Evolutionary conservation across 37 sponge, comb jelly and placozoan species (phyloP).

Genomic region (Cliona cf. orientalis): DNA sequence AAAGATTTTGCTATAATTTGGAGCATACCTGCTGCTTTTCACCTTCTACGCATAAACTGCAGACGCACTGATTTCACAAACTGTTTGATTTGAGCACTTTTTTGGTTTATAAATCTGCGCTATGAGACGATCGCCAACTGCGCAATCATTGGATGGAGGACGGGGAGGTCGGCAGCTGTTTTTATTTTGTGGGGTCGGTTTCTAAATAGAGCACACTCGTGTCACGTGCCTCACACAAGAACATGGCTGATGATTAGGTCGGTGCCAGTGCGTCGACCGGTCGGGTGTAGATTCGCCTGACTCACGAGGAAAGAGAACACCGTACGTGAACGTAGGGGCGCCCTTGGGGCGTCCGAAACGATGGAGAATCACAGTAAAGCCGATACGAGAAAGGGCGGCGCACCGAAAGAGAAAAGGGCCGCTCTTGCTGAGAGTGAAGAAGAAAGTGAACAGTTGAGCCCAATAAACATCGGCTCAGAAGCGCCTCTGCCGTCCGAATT

Average conservation of each 20-base stretch:
- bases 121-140: no score
- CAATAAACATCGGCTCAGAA: slow-evolving; percentile 45
- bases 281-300: not conserved
- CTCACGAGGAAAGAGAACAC: not conserved
- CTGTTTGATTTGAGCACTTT: no score
- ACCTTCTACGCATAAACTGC: no score
- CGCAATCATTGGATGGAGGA: no score
- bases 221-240: slow-evolving; percentile 24
- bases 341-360: not conserved
- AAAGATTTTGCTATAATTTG: no score
- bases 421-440: slow-evolving; percentile 46
- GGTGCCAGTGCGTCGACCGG: not conserved
- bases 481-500: slow-evolving; percentile 35
- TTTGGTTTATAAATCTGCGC: no score
- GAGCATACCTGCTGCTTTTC: no score
- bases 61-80: no score
- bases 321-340: no score
- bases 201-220: slow-evolving; percentile 28
- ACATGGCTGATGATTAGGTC: slow-evolving; percentile 44
- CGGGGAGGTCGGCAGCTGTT: no score
- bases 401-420: not conserved
- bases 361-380: slow-evolving; percentile 47
- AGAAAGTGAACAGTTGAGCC: slow-evolving; percentile 40
- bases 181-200: no score
- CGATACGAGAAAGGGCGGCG: slow-evolving; percentile 8